These are phyloP conservation scores for Stichodactyla helianthus DNA, from an alignment of 64 coral and sea anemone species.

Conservation along the genomic window DNA sequence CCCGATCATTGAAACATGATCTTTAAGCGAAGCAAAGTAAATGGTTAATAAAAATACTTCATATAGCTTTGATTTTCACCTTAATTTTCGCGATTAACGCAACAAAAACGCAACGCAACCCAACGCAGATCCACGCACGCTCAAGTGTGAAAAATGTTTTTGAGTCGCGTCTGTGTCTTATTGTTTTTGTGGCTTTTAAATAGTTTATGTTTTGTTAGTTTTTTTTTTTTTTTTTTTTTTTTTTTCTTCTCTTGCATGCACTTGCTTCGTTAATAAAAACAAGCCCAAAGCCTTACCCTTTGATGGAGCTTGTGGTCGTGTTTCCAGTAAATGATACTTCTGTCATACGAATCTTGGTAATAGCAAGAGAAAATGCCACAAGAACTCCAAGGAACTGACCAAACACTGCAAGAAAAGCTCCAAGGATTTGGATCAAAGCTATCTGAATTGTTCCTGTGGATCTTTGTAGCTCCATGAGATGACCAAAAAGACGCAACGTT, in stretches of 20 bases:
- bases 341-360: slow-evolving; percentile 30
- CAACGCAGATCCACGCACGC: too few relatives aligned
- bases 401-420: slow-evolving; percentile 27
- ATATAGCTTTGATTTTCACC: too few relatives aligned
- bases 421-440: background rate
- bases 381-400: slow-evolving; percentile 20
- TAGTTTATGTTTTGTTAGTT: too few relatives aligned
- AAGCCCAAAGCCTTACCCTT: background rate
- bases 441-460: slow-evolving; percentile 24
- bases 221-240: background rate
- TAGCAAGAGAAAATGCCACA: slow-evolving; percentile 36
- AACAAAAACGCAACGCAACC: too few relatives aligned
- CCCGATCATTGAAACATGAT: too few relatives aligned
- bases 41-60: too few relatives aligned
- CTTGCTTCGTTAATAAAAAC: too few relatives aligned
- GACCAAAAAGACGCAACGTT: slow-evolving; percentile 36
- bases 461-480: slow-evolving; percentile 26
- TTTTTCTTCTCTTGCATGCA: background rate
- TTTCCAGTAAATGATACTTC: slow-evolving; percentile 14
- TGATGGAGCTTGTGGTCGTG: background rate
- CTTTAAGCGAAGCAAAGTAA: too few relatives aligned
- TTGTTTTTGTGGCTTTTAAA: too few relatives aligned
- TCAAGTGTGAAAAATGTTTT: too few relatives aligned
- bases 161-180: too few relatives aligned
- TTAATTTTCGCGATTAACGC: too few relatives aligned